Conservation (phyloP, 2,113 vertebrate species). For the Phyllostomus discolor region DNA sequence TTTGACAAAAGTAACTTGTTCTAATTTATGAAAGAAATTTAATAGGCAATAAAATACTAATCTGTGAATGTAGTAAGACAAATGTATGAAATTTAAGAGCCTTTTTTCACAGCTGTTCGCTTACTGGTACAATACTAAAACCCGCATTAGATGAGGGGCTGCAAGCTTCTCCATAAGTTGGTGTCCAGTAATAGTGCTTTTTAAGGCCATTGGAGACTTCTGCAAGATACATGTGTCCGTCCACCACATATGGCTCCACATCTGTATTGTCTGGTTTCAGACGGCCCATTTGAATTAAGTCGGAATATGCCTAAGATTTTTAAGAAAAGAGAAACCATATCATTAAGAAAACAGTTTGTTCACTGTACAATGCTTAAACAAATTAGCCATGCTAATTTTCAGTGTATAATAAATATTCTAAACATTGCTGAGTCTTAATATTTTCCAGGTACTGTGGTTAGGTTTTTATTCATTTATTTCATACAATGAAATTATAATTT, state of each 20-base stretch:
- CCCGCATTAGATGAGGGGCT: constrained; percentile 71
- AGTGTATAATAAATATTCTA: constrained; percentile 14
- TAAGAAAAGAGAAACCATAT: constrained; percentile 9
- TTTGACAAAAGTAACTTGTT: constrained; percentile 6
- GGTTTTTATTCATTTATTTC: background rate
- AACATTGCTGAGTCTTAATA: constrained; percentile 29
- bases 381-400: background rate
- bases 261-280: constrained; percentile 82
- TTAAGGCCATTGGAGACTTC: constrained; percentile 84
- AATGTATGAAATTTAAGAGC: background rate
- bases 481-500: constrained; percentile 11
- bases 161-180: constrained; percentile 34
- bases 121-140: constrained; percentile 60
- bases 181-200: constrained; percentile 82
- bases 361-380: background rate
- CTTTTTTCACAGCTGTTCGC: constrained; percentile 69
- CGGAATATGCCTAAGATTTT: constrained; percentile 85
- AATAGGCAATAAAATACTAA: background rate
- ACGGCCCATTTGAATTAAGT: constrained; percentile 80
- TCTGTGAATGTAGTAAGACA: background rate
- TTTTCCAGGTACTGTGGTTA: background rate
- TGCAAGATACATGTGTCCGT: constrained; percentile 80
- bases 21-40: constrained; percentile 29
- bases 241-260: constrained; percentile 83
- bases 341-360: constrained; percentile 21